Conservation (phyloP, 2,797 vertebrate genomes). For the Paramormyrops hopkinsi region DNA sequence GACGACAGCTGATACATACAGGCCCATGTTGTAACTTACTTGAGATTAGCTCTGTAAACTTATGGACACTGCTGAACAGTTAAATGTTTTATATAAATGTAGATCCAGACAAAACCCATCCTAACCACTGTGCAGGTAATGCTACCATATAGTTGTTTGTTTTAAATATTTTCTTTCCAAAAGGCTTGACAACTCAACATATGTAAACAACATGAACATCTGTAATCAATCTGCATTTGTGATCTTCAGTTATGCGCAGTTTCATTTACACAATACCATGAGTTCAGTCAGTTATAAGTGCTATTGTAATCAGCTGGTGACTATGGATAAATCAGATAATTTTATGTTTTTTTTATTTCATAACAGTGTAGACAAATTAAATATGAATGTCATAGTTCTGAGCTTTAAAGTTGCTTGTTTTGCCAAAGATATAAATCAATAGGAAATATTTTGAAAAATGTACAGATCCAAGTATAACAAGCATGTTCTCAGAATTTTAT, state of each 20-base stretch:
- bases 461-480: conserved; percentile 1
- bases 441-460: neutral
- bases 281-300: neutral
- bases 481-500: neutral
- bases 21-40: conserved; percentile 55
- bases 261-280: neutral
- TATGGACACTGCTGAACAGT: conserved; percentile 54
- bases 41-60: conserved; percentile 48
- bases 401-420: conserved; percentile 5
- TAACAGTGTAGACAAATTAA: neutral
- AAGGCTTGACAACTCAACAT: neutral
- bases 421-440: neutral
- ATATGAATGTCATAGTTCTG: neutral
- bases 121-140: neutral
- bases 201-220: neutral
- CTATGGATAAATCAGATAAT: neutral
- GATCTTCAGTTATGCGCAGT: neutral
- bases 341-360: neutral
- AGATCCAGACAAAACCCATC: conserved; percentile 18
- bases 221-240: neutral
- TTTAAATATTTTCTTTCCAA: conserved; percentile 15
- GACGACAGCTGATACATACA: conserved; percentile 60
- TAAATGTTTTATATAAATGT: conserved; percentile 56
- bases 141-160: conserved; percentile 19
- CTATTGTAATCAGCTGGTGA: neutral